phyloP scores from a whole-genome alignment of 2,888 invertebrate genomes.

The Geophilus truncorum region DNA sequence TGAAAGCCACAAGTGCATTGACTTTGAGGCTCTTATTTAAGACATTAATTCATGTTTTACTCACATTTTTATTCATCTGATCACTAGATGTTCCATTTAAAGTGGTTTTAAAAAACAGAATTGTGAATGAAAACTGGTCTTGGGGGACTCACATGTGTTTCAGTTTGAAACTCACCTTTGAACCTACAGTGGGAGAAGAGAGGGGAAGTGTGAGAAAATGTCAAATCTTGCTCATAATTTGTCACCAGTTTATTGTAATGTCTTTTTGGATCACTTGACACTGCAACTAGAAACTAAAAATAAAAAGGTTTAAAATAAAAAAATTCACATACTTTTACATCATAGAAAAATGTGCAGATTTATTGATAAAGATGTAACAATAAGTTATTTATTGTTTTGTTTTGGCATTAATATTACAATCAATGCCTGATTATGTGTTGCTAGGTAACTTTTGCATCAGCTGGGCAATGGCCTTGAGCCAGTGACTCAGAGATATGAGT shows the following conservation, averaged over 20 bases:
- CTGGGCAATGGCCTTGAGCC: neutral
- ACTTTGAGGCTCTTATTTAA: too few relatives aligned
- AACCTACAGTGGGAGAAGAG: neutral
- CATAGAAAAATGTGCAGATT: too few relatives aligned
- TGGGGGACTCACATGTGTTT: neutral
- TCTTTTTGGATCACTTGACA: neutral
- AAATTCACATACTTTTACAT: too few relatives aligned
- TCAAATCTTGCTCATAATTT: neutral
- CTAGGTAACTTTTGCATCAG: too few relatives aligned
- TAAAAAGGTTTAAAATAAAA: neutral
- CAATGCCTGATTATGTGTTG: too few relatives aligned
- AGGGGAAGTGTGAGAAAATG: neutral
- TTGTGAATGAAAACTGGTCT: neutral
- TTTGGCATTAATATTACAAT: too few relatives aligned
- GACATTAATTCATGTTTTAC: neutral
- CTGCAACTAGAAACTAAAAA: neutral
- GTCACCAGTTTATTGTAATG: neutral
- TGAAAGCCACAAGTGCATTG: too few relatives aligned
- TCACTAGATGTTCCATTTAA: neutral
- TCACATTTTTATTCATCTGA: neutral
- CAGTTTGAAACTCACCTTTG: neutral
- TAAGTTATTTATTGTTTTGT: too few relatives aligned
- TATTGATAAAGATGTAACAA: too few relatives aligned
- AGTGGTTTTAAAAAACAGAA: neutral
- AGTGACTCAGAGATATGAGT: neutral